Evolutionary conservation across 2,113 vertebrate species (phyloP), one percentile per base, ranked within the genome.

Genomic region (Steatornis caripensis): DNA sequence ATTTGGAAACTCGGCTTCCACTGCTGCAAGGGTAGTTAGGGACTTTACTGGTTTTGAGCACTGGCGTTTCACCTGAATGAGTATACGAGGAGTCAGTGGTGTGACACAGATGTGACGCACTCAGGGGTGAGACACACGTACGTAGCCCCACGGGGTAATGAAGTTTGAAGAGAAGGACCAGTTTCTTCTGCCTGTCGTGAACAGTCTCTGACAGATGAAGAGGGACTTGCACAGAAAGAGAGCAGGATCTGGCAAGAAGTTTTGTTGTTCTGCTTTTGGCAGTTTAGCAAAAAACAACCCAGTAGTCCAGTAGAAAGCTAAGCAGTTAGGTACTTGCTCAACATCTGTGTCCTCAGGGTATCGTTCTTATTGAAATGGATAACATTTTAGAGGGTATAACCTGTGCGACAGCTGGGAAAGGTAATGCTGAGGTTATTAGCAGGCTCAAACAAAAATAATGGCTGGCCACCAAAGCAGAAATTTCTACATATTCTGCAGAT

Each of bases 71-170:
- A 80, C 60, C 48, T 70, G 32, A 48, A 53, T 61, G 30, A 55
- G 27, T 36, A 1, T 62, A 26, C 53, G 37, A 48, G 2, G 18
- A 24, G 41, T 14, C 58, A 80, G 22, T 69, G 49, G 36, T 21
- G 2, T 32, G 48, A 43, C 43, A 23, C 29, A 13, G 11, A 9
- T 75, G 43, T 43, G 49, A 37, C 32, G 57, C 15, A 5, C 29
- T 61, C 30, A 11, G 27, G 21, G 10, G 4, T 80, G 46, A 23
- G n/a, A 55, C 43, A 36, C 9, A 6, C 0, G 0, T 36, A 15
- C 0, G 0, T 78, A 29, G 6, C 15, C 18, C 11, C 30, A 58
- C 1, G 14, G 43, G 32, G 41, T 54, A 88, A 55, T 66, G 41
- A 58, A 49, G 6, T 62, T 58, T 68, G 51, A 92, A 84, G 66